These are phyloP conservation scores for Marronus borbonicus DNA, from an alignment of 2,888 invertebrate species.

Conservation along the genomic window DNA sequence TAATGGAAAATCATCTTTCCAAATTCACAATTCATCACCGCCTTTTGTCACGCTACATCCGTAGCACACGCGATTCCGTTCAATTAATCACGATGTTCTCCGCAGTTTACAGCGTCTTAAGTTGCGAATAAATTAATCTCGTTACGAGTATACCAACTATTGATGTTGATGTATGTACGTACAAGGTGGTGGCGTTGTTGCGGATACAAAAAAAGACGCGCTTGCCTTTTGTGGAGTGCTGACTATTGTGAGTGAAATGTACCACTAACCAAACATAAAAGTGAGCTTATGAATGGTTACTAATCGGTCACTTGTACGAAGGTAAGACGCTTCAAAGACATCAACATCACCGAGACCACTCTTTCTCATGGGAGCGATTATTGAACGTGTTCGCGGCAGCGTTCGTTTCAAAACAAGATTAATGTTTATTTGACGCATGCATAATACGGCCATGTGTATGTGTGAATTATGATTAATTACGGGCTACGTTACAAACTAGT, in stretches of 20 bases:
- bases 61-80: constrained; percentile 14
- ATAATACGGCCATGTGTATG: constrained; percentile 46
- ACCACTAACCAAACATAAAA: constrained; percentile 49
- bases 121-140: constrained; percentile 45
- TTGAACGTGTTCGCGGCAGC: constrained; percentile 50
- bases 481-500: constrained; percentile 38
- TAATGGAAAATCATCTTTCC: constrained; percentile 19
- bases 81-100: constrained; percentile 38
- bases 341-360: constrained; percentile 38
- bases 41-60: constrained; percentile 10
- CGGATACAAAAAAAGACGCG: constrained; percentile 37
- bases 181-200: constrained; percentile 45
- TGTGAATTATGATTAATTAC: constrained; percentile 54
- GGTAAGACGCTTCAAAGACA: constrained; percentile 43
- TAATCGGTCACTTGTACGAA: constrained; percentile 52
- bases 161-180: constrained; percentile 45
- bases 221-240: constrained; percentile 41
- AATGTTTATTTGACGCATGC: constrained; percentile 53
- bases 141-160: constrained; percentile 8
- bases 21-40: constrained; percentile 32
- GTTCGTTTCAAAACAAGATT: constrained; percentile 54
- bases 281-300: constrained; percentile 50
- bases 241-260: constrained; percentile 45
- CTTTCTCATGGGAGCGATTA: constrained; percentile 52
- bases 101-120: constrained; percentile 31